Conservation (phyloP, 2,888 invertebrate species). For the Limnephilus rhombicus region DNA sequence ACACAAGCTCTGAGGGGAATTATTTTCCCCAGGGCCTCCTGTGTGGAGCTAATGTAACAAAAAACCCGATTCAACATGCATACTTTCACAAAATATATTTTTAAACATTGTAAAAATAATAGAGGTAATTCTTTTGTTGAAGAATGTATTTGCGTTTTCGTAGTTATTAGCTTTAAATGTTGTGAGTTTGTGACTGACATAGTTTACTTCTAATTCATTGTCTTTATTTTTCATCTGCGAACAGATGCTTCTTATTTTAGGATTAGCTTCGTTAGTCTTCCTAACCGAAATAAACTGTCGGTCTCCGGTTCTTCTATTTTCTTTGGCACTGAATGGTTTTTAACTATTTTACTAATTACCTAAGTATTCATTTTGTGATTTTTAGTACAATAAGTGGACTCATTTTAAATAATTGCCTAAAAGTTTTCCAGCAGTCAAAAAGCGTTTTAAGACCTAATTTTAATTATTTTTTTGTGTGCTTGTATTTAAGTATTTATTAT, state of each 20-base stretch:
- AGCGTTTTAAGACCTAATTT: no score
- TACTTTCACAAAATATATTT: not conserved
- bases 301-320: not conserved
- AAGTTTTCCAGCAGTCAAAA: no score
- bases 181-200: conserved; percentile 25
- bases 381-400: not conserved
- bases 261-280: not conserved
- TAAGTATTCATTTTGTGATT: not conserved
- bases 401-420: not conserved
- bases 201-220: not conserved
- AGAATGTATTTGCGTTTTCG: not conserved
- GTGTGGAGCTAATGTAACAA: no score
- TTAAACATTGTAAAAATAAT: not conserved
- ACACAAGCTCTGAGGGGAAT: no score
- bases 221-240: conserved; percentile 10
- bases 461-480: no score
- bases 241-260: not conserved
- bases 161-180: conserved; percentile 4
- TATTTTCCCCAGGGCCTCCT: no score
- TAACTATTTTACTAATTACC: not conserved
- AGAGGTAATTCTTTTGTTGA: not conserved
- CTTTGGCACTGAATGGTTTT: not conserved
- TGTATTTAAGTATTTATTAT: no score
- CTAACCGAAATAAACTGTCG: not conserved
- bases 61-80: no score